Evolutionary conservation across 1,140 invertebrate species (phyloP), one percentile per base, ranked within the genome.

Genomic region (Drosophila novamexicana): DNA sequence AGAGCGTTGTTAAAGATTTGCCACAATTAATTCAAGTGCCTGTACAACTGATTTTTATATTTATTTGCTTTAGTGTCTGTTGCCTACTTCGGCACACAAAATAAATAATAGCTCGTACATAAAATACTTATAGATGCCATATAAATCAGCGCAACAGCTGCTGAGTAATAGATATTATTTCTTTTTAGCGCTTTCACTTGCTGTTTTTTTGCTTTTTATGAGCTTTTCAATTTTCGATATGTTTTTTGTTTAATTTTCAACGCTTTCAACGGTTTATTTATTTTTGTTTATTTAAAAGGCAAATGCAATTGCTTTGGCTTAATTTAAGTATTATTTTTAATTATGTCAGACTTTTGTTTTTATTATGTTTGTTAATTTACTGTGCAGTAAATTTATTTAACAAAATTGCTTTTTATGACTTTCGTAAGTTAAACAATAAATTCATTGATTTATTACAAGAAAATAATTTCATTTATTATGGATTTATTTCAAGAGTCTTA

Each of bases 181-280:
- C 63, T 70, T 52, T 61, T 75, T 68, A 56, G 9, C 82, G 79
- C 82, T 85, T 85, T 85, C 82, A 86, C 82, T 86, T 86, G 80
- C 50, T 65, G 64, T 52, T n/a, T 50, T 67, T 39, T 67, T 69
- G 42, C 53, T 66, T 80, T 70, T 34, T 66, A 50, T 50, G 49
- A 54, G 39, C 39, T 67, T 68, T 61, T 73, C 57, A 37, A 59
- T 66, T 72, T 72, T 54, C 37, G 9, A 54, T 29, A 7, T 18
- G 36, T 52, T 4, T 18, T 56, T 56, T 6, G 3, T 5, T 50
- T 16, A 49, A 10, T 49, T 49, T 71, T 72, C 34, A 16, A 32
- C 42, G 32, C 57, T 68, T 68, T 74, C 42, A 61, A 73, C 16
- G 8, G 18, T 58, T 65, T 66, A 37, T 52, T 58, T 57, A 10